A percentile compares a stretch with the other conserved stretches of the same genome.
These are phyloP conservation scores for Azemiops feae DNA, from an alignment of 2,113 vertebrate species.

Conservation along the genomic window DNA sequence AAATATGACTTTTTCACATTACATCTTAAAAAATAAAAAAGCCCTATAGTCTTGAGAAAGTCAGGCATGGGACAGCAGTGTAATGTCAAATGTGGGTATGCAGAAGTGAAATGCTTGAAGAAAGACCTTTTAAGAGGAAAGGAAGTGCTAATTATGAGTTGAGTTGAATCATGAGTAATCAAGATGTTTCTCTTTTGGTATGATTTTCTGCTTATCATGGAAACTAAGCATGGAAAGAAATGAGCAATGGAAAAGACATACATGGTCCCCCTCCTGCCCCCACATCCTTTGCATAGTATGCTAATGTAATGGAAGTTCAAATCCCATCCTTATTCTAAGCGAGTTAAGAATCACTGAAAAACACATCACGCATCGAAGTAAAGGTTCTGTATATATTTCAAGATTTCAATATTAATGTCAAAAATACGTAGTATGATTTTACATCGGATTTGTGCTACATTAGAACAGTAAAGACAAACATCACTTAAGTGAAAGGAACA, in stretches of 20 bases:
- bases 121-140: background rate
- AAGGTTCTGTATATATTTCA: constrained; percentile 91
- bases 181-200: constrained; percentile 26
- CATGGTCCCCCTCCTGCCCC: background rate
- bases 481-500: constrained; percentile 96
- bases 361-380: constrained; percentile 74
- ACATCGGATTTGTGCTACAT: constrained; percentile 97
- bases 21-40: constrained; percentile 62
- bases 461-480: constrained; percentile 93
- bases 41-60: constrained; percentile 65
- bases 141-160: constrained; percentile 25
- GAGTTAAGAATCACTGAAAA: constrained; percentile 75
- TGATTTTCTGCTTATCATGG: constrained; percentile 17
- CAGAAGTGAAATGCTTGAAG: constrained; percentile 46
- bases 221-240: constrained; percentile 15
- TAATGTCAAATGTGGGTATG: constrained; percentile 52
- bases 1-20: constrained; percentile 77
- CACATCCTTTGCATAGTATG: constrained; percentile 74
- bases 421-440: constrained; percentile 99
- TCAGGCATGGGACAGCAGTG: constrained; percentile 53
- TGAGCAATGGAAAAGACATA: background rate
- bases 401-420: constrained; percentile 96
- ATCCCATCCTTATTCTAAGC: constrained; percentile 69
- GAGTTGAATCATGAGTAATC: constrained; percentile 21
- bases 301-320: constrained; percentile 69